Percentiles rank a stretch among this genome's conserved stretches.
Evolutionary conservation across 2,797 vertebrate genomes (phyloP).

Genomic region (Thaleichthys pacificus): DNA sequence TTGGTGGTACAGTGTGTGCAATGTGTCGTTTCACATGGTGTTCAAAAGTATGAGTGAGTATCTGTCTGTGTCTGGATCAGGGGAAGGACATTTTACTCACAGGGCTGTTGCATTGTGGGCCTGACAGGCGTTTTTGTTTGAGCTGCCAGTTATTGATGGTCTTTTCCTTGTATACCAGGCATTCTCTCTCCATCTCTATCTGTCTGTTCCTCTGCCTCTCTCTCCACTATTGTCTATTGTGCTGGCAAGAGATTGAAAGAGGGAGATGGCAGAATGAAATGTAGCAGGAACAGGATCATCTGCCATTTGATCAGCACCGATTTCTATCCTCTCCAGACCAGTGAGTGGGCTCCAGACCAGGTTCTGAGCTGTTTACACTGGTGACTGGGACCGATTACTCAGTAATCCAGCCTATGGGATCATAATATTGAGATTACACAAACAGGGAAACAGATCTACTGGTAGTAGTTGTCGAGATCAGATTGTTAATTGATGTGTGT

Average conservation of each 20-base stretch:
- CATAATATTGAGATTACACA: constrained; percentile 35
- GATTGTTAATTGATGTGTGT: not conserved
- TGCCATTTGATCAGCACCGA: too few species aligned
- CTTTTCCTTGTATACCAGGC: constrained; percentile 16
- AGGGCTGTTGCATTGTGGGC: constrained; percentile 14
- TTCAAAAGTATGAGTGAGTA: too few species aligned
- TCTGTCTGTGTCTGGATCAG: constrained; percentile 9
- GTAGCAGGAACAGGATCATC: not conserved
- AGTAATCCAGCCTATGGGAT: constrained; percentile 39
- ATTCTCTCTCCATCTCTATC: not conserved
- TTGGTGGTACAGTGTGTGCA: too few species aligned
- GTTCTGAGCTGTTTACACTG: constrained; percentile 36
- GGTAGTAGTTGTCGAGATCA: too few species aligned
- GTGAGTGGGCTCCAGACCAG: constrained; percentile 22
- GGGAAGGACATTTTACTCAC: constrained; percentile 25
- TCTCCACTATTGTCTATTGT: constrained; percentile 36
- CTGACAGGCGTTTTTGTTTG: constrained; percentile 44
- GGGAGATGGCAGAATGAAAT: constrained; percentile 13
- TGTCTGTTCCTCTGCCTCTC: not conserved
- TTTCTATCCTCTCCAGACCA: constrained; percentile 1
- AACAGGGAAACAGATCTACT: too few species aligned
- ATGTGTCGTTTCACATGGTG: too few species aligned
- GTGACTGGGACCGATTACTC: constrained; percentile 41
- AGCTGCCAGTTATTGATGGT: constrained; percentile 58
- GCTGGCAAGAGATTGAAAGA: constrained; percentile 43